Evolutionary conservation across 2,888 invertebrate species (phyloP).

Genomic region (Apamea monoglypha): DNA sequence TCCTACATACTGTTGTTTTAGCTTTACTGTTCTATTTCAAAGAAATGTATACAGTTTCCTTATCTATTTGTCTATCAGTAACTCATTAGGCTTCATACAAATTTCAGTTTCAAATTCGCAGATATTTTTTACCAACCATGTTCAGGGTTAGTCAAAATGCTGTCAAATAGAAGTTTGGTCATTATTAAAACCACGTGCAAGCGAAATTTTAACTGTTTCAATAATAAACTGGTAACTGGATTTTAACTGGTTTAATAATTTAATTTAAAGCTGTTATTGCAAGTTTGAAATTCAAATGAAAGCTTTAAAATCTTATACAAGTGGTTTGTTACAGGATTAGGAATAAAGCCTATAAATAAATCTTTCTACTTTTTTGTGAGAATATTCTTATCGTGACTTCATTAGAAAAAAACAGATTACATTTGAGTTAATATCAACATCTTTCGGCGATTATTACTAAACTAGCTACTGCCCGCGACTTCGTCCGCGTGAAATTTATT

Average conservation of each 20-base stretch:
- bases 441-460: too few relatives aligned
- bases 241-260: slow-evolving; percentile 3
- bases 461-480: too few relatives aligned
- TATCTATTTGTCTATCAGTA: background rate
- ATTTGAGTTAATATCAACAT: background rate
- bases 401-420: background rate
- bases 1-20: too few relatives aligned
- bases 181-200: slow-evolving; percentile 30
- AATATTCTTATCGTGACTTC: background rate
- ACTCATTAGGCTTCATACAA: background rate
- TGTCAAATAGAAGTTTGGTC: slow-evolving; percentile 41
- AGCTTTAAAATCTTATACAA: background rate
- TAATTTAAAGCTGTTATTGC: slow-evolving; percentile 5
- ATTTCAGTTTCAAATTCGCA: slow-evolving; percentile 8
- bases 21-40: too few relatives aligned
- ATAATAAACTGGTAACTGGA: too few relatives aligned
- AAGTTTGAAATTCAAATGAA: background rate
- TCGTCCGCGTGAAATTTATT: too few relatives aligned
- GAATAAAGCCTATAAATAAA: background rate
- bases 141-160: slow-evolving; percentile 27
- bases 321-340: background rate
- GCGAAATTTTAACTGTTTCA: slow-evolving; percentile 45
- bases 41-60: background rate
- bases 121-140: slow-evolving; percentile 14
- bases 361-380: background rate